These are phyloP conservation scores for Argya squamiceps DNA, from an alignment of 2,797 vertebrate genomes.

Conservation along the genomic window DNA sequence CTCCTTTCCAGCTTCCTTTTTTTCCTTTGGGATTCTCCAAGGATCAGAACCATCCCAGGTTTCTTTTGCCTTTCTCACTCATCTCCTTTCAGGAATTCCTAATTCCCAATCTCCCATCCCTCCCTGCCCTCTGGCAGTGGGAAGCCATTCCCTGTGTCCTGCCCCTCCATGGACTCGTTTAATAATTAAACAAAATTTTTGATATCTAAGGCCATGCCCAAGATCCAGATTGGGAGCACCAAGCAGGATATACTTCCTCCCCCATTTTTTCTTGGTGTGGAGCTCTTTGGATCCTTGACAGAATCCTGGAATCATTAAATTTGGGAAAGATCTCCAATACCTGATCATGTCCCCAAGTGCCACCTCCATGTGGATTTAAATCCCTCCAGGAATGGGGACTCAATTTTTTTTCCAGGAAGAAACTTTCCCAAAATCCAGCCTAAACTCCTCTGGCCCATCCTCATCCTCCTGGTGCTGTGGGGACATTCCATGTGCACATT, in stretches of 20 bases:
- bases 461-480: neutral
- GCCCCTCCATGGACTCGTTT: too few species aligned
- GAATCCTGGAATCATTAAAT: rapidly evolving
- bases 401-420: neutral
- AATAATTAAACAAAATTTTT: too few species aligned
- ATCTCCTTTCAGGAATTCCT: neutral
- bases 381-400: neutral
- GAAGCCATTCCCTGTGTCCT: too few species aligned
- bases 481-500: neutral
- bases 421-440: neutral
- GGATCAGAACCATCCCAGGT: neutral
- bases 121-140: too few species aligned
- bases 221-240: neutral
- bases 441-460: rapidly evolving
- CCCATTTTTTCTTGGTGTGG: neutral
- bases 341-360: too few species aligned
- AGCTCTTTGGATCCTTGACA: neutral
- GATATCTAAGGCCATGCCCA: too few species aligned
- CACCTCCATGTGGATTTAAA: neutral
- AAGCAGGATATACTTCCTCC: rapidly evolving
- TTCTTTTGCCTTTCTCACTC: neutral
- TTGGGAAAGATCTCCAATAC: rapidly evolving
- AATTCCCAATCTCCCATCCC: too few species aligned
- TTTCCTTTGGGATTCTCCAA: neutral
- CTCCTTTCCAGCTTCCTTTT: too few species aligned